These are phyloP conservation scores for Priocnemis perturbator DNA, from an alignment of 2,888 invertebrate species.

Conservation along the genomic window DNA sequence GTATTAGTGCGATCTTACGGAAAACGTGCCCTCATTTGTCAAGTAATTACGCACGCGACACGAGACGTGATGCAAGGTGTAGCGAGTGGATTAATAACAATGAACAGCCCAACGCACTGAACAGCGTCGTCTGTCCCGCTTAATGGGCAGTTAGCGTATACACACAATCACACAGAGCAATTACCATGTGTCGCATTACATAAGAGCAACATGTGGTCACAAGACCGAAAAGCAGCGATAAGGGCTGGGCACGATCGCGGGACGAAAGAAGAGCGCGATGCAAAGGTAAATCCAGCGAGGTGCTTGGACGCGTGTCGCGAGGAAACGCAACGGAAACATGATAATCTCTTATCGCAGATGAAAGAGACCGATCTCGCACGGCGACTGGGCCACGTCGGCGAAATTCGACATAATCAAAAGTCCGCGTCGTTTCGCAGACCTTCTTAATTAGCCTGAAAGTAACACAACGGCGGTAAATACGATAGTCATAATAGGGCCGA, in stretches of 20 bases:
- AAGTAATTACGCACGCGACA: no score
- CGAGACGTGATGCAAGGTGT: no score
- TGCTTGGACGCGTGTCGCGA: no score
- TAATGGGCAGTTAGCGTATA: constrained; percentile 16
- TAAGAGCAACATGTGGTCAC: constrained; percentile 48
- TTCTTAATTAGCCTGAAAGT: constrained; percentile 29
- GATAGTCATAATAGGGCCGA: constrained; percentile 29
- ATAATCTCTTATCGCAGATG: background rate
- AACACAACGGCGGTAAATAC: constrained; percentile 45
- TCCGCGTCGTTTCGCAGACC: background rate
- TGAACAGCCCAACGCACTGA: no score
- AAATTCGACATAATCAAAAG: background rate
- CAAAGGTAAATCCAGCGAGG: constrained; percentile 7
- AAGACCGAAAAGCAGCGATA: constrained; percentile 25
- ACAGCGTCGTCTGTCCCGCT: background rate
- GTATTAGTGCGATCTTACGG: no score
- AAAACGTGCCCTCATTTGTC: no score
- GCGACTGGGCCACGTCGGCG: no score
- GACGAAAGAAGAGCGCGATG: constrained; percentile 17
- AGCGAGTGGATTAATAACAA: no score
- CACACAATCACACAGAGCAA: constrained; percentile 31
- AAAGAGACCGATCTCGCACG: no score
- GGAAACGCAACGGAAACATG: background rate
- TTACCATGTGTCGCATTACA: constrained; percentile 51
- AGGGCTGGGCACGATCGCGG: constrained; percentile 33